Conservation (phyloP, 1,140 invertebrate genomes). For the Apis florea region DNA sequence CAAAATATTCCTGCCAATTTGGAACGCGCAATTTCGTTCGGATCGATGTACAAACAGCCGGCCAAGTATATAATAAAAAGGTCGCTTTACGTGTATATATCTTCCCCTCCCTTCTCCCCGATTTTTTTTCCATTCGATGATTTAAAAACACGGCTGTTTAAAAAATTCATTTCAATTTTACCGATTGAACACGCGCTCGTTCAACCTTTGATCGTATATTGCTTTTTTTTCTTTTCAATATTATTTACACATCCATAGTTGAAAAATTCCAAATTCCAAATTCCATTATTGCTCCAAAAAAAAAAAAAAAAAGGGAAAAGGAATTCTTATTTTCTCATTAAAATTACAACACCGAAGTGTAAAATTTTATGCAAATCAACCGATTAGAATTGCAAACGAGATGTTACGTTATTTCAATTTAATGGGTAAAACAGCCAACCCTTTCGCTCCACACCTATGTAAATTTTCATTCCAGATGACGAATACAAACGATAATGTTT, state of each 20-base stretch:
- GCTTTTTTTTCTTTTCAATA: too few species aligned
- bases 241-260: too few species aligned
- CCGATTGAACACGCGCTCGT: too few species aligned
- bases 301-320: too few species aligned
- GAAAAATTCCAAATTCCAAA: background rate
- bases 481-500: too few species aligned
- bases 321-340: too few species aligned
- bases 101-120: too few species aligned
- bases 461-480: too few species aligned
- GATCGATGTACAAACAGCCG: background rate
- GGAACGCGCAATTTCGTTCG: background rate
- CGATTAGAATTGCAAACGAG: background rate
- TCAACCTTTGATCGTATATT: too few species aligned
- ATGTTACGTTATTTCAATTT: background rate
- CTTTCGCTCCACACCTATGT: too few species aligned
- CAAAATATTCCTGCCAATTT: conserved; percentile 17
- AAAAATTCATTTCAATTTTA: background rate
- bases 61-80: conserved; percentile 10
- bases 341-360: background rate
- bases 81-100: too few species aligned
- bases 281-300: background rate
- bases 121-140: background rate
- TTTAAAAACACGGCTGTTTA: background rate
- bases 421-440: background rate
- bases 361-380: background rate